Evolutionary conservation across 2,797 vertebrate species (phyloP).

Genomic region (Acropternis orthonyx): DNA sequence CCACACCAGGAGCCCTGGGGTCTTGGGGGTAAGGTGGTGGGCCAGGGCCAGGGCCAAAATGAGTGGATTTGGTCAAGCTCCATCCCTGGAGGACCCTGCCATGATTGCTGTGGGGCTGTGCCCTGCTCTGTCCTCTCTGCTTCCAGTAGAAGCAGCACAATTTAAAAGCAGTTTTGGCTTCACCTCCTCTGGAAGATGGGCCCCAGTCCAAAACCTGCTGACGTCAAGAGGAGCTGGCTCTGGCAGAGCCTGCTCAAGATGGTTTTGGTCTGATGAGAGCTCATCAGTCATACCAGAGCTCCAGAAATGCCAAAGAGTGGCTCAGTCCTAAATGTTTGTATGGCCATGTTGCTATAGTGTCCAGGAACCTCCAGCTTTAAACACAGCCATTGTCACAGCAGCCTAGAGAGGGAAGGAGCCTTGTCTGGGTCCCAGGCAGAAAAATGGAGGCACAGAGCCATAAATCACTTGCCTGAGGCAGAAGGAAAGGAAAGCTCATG

Average conservation of each 20-base stretch:
- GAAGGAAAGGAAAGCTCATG: not conserved
- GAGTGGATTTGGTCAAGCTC: not conserved
- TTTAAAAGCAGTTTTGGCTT: constrained; percentile 33
- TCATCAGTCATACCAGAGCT: constrained; percentile 39
- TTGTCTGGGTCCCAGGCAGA: not conserved
- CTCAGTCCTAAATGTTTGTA: not conserved
- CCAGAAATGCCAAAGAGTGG: constrained; percentile 37
- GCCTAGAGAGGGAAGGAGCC: not conserved
- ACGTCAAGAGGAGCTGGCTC: constrained; percentile 44
- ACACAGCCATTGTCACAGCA: not conserved
- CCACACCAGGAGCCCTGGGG: not conserved
- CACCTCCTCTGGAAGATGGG: not conserved
- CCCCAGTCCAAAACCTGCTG: constrained; percentile 23
- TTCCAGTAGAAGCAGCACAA: accelerated
- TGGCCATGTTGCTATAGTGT: constrained; percentile 6
- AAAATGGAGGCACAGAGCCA: not conserved
- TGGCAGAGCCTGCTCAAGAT: not conserved
- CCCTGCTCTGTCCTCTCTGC: not conserved
- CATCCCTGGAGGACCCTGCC: not conserved
- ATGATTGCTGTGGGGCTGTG: not conserved
- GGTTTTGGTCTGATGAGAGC: constrained; percentile 44
- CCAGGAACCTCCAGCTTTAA: not conserved
- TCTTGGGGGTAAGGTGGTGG: not conserved
- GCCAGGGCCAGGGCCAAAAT: not conserved
- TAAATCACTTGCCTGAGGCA: not conserved